Evolutionary conservation across 2,888 invertebrate genomes (phyloP).

Genomic region (Sialis lutaria): DNA sequence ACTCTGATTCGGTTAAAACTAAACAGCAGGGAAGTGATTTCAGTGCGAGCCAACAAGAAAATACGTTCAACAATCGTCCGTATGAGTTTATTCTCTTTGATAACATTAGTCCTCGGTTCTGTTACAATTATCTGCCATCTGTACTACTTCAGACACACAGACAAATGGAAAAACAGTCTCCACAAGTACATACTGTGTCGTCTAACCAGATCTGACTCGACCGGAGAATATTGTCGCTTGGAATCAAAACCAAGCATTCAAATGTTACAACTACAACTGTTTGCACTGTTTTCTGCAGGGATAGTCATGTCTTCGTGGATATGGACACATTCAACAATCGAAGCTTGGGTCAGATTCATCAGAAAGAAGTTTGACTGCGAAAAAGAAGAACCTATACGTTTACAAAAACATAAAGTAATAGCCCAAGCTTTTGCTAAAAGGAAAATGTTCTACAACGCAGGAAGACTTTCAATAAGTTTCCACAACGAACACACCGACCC

Average conservation of each 20-base stretch:
- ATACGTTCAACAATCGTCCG: conserved; percentile 74
- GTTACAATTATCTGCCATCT: conserved; percentile 70
- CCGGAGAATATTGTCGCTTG: conserved; percentile 39
- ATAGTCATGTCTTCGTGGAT: conserved; percentile 87
- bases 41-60: conserved; percentile 67
- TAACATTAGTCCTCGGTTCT: conserved; percentile 59
- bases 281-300: conserved; percentile 70
- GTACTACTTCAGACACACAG: conserved; percentile 60
- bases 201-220: conserved; percentile 14
- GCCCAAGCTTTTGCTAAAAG: conserved; percentile 81
- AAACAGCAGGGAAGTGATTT: conserved; percentile 69
- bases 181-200: conserved; percentile 50
- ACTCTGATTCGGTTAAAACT: conserved; percentile 65
- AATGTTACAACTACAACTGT: conserved; percentile 62
- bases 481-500: conserved; percentile 82
- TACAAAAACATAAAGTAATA: conserved; percentile 77
- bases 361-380: conserved; percentile 49
- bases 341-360: conserved; percentile 73
- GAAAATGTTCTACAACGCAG: conserved; percentile 67
- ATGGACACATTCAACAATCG: conserved; percentile 72
- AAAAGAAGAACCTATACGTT: conserved; percentile 46
- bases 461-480: conserved; percentile 72
- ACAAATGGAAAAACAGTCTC: conserved; percentile 59
- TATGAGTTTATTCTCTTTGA: conserved; percentile 62
- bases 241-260: conserved; percentile 63